These are phyloP conservation scores for Saxidomus purpurata DNA, from an alignment of 1,140 invertebrate genomes.

Conservation along the genomic window DNA sequence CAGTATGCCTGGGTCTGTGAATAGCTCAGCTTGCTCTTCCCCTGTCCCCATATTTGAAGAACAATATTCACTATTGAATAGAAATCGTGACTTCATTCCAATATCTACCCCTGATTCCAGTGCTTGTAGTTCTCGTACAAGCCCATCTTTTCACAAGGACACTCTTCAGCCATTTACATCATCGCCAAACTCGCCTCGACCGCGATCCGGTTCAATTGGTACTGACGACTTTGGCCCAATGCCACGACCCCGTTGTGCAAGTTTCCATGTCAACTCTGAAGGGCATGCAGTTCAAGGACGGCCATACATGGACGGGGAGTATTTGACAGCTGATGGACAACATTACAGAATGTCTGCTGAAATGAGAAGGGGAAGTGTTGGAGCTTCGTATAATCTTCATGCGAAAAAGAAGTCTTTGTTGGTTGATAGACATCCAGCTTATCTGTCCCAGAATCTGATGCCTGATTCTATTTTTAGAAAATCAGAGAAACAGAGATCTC, in stretches of 20 bases:
- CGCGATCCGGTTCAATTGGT: conserved; percentile 81
- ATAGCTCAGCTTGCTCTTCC: conserved; percentile 80
- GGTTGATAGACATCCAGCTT: conserved; percentile 79
- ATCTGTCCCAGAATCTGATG: conserved; percentile 70
- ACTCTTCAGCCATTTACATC: conserved; percentile 76
- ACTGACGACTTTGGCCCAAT: conserved; percentile 77
- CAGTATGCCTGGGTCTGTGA: conserved; percentile 81
- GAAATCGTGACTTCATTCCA: conserved; percentile 79
- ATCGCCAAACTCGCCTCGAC: conserved; percentile 78
- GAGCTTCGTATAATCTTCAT: conserved; percentile 80
- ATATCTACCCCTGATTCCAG: conserved; percentile 77
- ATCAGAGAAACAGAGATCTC: conserved; percentile 52
- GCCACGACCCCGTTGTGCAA: conserved; percentile 80
- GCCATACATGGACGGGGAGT: conserved; percentile 67
- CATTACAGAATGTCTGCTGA: conserved; percentile 73
- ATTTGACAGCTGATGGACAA: conserved; percentile 67
- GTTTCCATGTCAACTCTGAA: conserved; percentile 83
- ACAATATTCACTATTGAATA: conserved; percentile 69
- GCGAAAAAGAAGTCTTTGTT: conserved; percentile 77
- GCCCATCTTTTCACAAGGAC: conserved; percentile 75
- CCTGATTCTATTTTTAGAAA: conserved; percentile 48
- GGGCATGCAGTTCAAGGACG: conserved; percentile 72
- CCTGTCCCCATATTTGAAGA: conserved; percentile 81
- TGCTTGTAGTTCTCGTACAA: conserved; percentile 74
- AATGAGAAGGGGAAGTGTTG: conserved; percentile 82